A percentile compares a stretch with the other conserved stretches of the same genome.
Evolutionary conservation across 2,888 invertebrate genomes (phyloP).

Genomic region (Acheta domesticus): DNA sequence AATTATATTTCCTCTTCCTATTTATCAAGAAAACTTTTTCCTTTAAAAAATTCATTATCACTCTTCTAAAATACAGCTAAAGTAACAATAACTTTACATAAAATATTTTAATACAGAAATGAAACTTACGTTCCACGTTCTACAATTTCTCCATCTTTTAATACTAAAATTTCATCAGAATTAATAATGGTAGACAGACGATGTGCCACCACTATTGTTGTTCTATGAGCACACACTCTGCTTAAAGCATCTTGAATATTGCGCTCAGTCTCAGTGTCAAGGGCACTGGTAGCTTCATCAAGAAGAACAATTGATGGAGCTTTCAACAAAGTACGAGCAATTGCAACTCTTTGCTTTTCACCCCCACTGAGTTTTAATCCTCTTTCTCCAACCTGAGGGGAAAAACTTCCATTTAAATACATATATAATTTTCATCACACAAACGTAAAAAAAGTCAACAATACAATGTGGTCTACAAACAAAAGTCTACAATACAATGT

Average conservation of each 20-base stretch:
- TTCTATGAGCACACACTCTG: conserved; percentile 76
- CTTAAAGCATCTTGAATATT: conserved; percentile 78
- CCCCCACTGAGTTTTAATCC: conserved; percentile 94
- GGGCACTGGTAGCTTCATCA: conserved; percentile 93
- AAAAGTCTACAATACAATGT: no score
- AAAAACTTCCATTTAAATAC: conserved; percentile 22
- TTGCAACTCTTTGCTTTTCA: conserved; percentile 96
- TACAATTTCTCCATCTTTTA: conserved; percentile 85
- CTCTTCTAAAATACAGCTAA: not conserved
- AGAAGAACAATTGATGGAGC: conserved; percentile 84
- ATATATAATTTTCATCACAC: not conserved
- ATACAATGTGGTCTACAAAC: no score
- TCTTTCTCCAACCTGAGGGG: conserved; percentile 80
- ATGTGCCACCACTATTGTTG: conserved; percentile 93
- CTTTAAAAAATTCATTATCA: no score
- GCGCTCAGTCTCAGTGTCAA: conserved; percentile 93
- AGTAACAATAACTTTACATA: not conserved
- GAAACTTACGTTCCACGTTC: conserved; percentile 76
- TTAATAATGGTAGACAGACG: conserved; percentile 90
- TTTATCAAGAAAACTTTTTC: no score
- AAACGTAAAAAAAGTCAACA: not conserved
- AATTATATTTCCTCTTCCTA: no score
- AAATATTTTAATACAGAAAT: not conserved
- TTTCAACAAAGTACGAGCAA: conserved; percentile 91
- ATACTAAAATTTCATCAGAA: conserved; percentile 89